Conservation (phyloP, 2,797 vertebrate species). For the Gymnopithys bicolor region DNA sequence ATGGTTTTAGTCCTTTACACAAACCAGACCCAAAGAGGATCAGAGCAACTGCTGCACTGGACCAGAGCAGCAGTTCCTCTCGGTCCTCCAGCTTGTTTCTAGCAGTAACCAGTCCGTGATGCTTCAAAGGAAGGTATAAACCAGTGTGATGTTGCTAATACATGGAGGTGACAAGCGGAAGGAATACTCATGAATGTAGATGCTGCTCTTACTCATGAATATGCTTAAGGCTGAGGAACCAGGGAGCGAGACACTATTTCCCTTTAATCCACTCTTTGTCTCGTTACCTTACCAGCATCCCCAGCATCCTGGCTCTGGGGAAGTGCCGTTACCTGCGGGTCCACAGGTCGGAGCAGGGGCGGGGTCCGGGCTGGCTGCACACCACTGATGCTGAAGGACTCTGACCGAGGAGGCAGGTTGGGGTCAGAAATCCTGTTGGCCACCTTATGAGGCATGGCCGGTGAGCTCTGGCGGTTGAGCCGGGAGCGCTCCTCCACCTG, state of each 20-base stretch:
- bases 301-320: not conserved
- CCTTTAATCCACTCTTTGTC: not conserved
- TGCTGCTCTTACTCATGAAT: constrained; percentile 7
- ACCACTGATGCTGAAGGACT: constrained; percentile 95
- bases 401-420: constrained; percentile 92
- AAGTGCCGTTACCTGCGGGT: constrained; percentile 87
- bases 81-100: constrained; percentile 43
- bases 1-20: not conserved
- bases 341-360: constrained; percentile 91
- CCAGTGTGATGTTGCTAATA: constrained; percentile 41
- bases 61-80: constrained; percentile 44
- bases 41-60: constrained; percentile 37
- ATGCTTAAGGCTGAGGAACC: not conserved
- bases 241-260: not conserved
- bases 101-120: constrained; percentile 46
- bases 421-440: constrained; percentile 98
- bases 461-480: constrained; percentile 91
- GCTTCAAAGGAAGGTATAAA: constrained; percentile 65
- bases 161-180: constrained; percentile 59
- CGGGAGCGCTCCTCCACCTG: constrained; percentile 90
- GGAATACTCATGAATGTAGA: constrained; percentile 55
- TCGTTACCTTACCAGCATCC: constrained; percentile 18
- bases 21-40: constrained; percentile 22
- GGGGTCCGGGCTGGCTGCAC: constrained; percentile 94
- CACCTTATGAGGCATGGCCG: constrained; percentile 94